A percentile compares a stretch with the other conserved stretches of the same genome.
Evolutionary conservation across 2,888 invertebrate species (phyloP).

Genomic region (Macrosoma leucophasiata): DNA sequence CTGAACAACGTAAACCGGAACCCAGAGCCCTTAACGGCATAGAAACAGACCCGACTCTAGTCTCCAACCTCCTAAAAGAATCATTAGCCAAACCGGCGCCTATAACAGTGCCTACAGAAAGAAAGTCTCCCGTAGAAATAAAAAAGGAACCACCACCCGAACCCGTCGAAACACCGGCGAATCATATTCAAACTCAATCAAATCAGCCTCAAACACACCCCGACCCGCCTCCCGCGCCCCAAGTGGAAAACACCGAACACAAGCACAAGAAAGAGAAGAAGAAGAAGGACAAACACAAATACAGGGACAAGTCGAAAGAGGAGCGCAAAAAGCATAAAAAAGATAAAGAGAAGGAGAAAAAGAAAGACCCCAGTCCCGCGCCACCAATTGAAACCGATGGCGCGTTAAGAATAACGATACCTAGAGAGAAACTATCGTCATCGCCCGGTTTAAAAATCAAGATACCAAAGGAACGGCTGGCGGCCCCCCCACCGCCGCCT

Average conservation of each 20-base stretch:
- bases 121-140: conserved; percentile 47
- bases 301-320: conserved; percentile 83
- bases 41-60: conserved; percentile 82
- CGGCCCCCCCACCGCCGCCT: conserved; percentile 66
- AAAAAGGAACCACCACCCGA: conserved; percentile 44
- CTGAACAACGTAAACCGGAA: conserved; percentile 57
- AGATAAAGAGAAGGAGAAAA: conserved; percentile 71
- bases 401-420: conserved; percentile 59
- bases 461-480: conserved; percentile 85
- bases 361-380: conserved; percentile 34
- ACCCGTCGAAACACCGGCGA: conserved; percentile 35
- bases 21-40: conserved; percentile 76
- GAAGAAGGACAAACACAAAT: conserved; percentile 87
- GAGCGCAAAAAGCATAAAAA: conserved; percentile 85
- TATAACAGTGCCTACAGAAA: conserved; percentile 58
- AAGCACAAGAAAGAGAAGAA: conserved; percentile 80
- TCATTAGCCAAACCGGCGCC: conserved; percentile 71
- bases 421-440: conserved; percentile 54
- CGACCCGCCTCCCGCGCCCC: conserved; percentile 29
- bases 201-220: conserved; percentile 20
- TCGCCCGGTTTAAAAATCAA: conserved; percentile 84
- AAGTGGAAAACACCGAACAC: conserved; percentile 46
- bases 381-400: conserved; percentile 37
- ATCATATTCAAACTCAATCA: too few species aligned
- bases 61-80: conserved; percentile 82